These are phyloP conservation scores for Halichoerus grypus DNA, from an alignment of 2,113 vertebrate genomes.

Conservation along the genomic window DNA sequence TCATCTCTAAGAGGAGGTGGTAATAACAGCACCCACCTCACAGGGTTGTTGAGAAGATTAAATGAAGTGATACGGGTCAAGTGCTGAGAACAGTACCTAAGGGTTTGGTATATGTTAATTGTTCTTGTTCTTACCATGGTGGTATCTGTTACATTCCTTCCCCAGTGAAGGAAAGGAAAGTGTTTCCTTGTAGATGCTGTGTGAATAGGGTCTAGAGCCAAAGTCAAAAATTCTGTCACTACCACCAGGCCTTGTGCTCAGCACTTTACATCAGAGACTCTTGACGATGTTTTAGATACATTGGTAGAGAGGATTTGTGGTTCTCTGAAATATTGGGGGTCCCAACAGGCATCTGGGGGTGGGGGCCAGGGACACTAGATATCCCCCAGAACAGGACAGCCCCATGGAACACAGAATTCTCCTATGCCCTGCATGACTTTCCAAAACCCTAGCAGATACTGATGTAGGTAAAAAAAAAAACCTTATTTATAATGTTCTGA, in stretches of 20 bases:
- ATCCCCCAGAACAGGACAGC: background rate
- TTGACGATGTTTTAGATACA: background rate
- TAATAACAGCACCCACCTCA: background rate
- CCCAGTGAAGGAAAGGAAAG: background rate
- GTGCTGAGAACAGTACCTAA: background rate
- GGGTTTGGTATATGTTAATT: background rate
- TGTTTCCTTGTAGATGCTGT: background rate
- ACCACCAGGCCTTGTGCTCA: background rate
- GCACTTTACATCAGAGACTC: background rate
- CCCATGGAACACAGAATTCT: background rate
- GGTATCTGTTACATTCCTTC: background rate
- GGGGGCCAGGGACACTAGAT: background rate
- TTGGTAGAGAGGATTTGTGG: background rate
- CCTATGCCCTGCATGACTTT: background rate
- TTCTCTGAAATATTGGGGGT: background rate
- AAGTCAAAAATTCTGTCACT: background rate
- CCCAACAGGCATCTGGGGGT: background rate
- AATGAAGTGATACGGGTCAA: background rate
- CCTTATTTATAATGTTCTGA: background rate
- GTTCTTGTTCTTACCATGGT: background rate
- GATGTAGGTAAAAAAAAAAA: background rate
- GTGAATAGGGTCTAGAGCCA: background rate
- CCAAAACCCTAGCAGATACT: background rate
- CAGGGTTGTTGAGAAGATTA: background rate
- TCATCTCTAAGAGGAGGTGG: background rate